Evolutionary conservation across 2,797 vertebrate genomes (phyloP), one percentile per base, ranked within the genome.

Genomic region (Discoglossus pictus): DNA sequence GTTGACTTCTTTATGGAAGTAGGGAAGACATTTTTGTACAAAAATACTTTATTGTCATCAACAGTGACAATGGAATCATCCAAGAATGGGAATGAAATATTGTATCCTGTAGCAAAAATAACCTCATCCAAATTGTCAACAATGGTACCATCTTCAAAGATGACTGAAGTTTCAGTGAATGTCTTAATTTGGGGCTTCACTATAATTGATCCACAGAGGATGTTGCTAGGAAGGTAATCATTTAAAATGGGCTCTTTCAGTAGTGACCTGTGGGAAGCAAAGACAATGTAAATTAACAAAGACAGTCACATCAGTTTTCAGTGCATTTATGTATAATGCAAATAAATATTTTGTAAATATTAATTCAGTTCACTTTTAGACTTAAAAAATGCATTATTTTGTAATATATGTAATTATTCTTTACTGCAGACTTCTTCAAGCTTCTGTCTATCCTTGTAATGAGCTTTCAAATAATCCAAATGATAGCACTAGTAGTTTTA

Each of bases 81-180:
- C 65, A 91, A 77, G 72, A 93, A 93, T 0, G 91, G 88, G 61
- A 86, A 93, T 11, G 86, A 85, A 56, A 90, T 90, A 10, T 2
- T 84, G 79, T 91, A 92, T 27, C 91, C 91, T 13, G 90, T 92
- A 46, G 89, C 88, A 81, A 94, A 93, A 59, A 93, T 88, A 79
- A 92, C 83, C 65, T 87, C 58, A 61, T 91, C 91, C 10, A 92
- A 75, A 6, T 89, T 77, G 27, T 91, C 82, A 51, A 83, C 88
- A 1, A 82, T 59, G 4, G 78, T 90, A 6, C 86, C 88, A 35
- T 92, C 89, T 4, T 89, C 86, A 81, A 92, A 93, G 67, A 89
- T 75, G 47, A 88, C 85, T 2, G 74, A 84, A 58, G 83, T 86
- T 2, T 86, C 87, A 1, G 80, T 79, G 73, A 92, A 85, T 61